Evolutionary conservation across 2,113 vertebrate species (phyloP), one percentile per base, ranked within the genome.

Genomic region (Salvelinus alpinus): DNA sequence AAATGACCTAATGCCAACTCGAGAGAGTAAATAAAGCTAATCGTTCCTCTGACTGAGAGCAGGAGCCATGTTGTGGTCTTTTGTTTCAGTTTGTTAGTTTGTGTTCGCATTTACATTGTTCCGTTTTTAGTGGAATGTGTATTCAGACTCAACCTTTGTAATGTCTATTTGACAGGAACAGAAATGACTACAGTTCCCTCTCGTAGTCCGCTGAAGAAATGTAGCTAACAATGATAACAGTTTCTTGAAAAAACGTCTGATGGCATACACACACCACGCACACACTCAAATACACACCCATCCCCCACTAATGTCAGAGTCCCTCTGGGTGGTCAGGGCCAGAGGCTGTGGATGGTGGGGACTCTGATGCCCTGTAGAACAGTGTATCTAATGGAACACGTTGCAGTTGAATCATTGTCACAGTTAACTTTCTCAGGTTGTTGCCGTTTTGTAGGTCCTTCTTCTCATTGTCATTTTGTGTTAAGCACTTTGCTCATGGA

Each of bases 281-380:
- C 71, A 31, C 57, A 14, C 64, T 24, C n/a, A 13, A 47, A 29
- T 5, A 47, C 11, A 9, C 20, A 3, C 88, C 90, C 91, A 87
- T 89, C 91, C 88, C 89, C 90, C 89, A 87, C 66, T 71, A 82
- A 85, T 91, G 88, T 90, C 87, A 91, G 81, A 59, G 88, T 86
- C 91, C 90, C 91, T 89, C 92, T 96, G 94, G 93, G 93, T 95
- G 94, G 94, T 95, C 94, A 95, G 90, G 76, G 84, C 88, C 78
- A 24, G 84, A 92, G 91, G 90, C 93, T 90, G 86, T 78, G n/a
- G 59, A 62, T 22, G 59, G 59, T 62, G 18, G 59, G 1, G 18
- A 62, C 59, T 22, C 20, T 9, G 59, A 62, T 24, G 59, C n/a
- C 59, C 59, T 62, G 54, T 14, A 62, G n/a, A 22, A 62, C 51